Conservation (phyloP, 2,888 invertebrate species). For the Merodon equestris region DNA sequence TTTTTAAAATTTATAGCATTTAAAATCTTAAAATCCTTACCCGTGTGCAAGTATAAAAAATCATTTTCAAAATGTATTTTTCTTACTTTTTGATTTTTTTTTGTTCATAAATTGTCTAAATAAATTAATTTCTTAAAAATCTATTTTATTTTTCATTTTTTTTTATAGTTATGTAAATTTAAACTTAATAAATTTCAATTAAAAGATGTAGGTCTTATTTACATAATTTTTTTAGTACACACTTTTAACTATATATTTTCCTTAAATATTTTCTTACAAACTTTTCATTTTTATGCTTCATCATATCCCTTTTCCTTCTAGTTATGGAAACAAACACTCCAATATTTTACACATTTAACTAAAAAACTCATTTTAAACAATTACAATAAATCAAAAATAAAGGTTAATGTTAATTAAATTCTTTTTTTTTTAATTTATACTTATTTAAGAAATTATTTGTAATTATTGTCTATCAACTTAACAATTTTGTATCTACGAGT, state of each 20-base stretch:
- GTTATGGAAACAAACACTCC: conserved; percentile 22
- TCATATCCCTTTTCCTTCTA: conserved; percentile 4
- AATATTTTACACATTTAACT: conserved; percentile 19
- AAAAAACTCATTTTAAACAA: no score
- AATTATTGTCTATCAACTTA: conserved; percentile 71
- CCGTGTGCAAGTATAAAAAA: conserved; percentile 66
- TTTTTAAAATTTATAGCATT: conserved; percentile 42
- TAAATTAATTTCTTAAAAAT: conserved; percentile 50
- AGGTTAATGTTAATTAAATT: no score
- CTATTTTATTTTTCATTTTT: conserved; percentile 26
- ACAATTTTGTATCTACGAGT: conserved; percentile 33
- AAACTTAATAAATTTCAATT: conserved; percentile 53
- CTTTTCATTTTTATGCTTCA: conserved; percentile 13
- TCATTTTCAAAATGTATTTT: conserved; percentile 60
- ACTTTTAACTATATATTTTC: conserved; percentile 45
- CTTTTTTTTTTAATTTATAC: conserved; percentile 22
- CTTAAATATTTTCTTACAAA: conserved; percentile 40
- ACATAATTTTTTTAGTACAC: conserved; percentile 58
- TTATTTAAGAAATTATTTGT: conserved; percentile 59
- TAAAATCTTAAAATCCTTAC: conserved; percentile 59
- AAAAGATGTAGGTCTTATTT: conserved; percentile 49
- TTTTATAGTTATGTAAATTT: conserved; percentile 28
- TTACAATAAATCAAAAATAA: no score
- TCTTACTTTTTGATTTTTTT: conserved; percentile 30
- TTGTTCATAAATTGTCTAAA: conserved; percentile 46